Evolutionary conservation across 1,140 invertebrate genomes (phyloP), one percentile per base, ranked within the genome.

Genomic region (Teleopsis dalmanni): DNA sequence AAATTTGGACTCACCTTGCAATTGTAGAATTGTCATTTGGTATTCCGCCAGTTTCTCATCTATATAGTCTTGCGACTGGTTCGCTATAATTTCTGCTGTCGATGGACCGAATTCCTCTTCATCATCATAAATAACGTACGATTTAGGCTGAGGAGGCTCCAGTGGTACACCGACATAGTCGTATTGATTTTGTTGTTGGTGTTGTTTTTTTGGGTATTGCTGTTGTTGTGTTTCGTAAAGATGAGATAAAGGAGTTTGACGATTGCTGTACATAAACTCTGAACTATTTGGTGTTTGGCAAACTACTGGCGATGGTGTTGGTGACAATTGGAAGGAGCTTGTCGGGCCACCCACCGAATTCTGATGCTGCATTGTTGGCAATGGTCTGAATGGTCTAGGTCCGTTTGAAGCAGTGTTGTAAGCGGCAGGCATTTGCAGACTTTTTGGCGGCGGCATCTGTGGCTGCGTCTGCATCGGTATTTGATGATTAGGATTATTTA

Each of bases 41-140:
- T 93, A 95, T 73, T 95, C 89, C 7, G 89, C 87, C 59, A 94
- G 79, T 69, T 90, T 90, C 73, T 95, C 91, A 66, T 95, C 91
- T 38, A 95, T 82, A 64, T 93, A 95, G 74, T 94, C 90, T 73
- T 95, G 91, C 48, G 88, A 91, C 73, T 95, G 91, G 62, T 83
- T 85, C 25, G 89, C 89, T 51, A 95, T 92, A 51, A 93, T 91
- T 65, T 93, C 88, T 10, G 89, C 89, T 3, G 89, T 92, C 41
- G 87, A 87, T 6, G 83, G 83, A 22, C 87, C 86, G 51, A 79
- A 75, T 46, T 83, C 78, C 59, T 83, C 82, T 26, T 82, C 82
- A 27, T 85, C 80, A 60, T 78, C 79, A 48, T 60, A 70, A 60
- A 79, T 72, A 52, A 76, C 76, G 51, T 78, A 75, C 66, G 75